Evolutionary conservation across 2,888 invertebrate genomes (phyloP), one percentile per base, ranked within the genome.

Genomic region (Pharmacophagus antenor): DNA sequence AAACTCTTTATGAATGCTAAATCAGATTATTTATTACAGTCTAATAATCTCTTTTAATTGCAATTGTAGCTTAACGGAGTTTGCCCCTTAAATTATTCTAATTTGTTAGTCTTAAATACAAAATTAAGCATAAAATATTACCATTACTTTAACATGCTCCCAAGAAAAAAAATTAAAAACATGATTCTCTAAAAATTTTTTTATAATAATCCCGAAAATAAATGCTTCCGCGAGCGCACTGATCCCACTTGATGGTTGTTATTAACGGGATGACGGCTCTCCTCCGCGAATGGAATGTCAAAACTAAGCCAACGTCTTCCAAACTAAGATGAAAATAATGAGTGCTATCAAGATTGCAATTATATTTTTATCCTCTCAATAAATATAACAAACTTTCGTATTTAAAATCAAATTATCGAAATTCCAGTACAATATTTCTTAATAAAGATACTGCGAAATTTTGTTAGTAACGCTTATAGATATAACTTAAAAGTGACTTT

Each of bases 211-310:
- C 12, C 25, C 20, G 17, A 2, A 42, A 12, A 21, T 10, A 48
- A 23, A 49, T 41, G 18, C 42, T 48, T 21, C 12, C 31, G 12
- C 22, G 44, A 44, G 49, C 42, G 63, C 63, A 62, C 57, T 70
- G 64, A 74, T 69, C 68, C 68, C 62, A 50, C 65, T 66, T 70
- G 70, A 69, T 68, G 64, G 65, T 50, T 42, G 59, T 25, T 59
- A 59, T 59, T 59, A 59, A 59, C 55, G 55, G 18, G 20, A 37
- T 44, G 54, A 18, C 54, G 48, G 58, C 17, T 47, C 44, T 31
- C 15, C 23, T 27, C 44, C 10, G 37, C 46, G 23, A 50, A 58
- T 37, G 46, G 21, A 58, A 53, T 58, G 58, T 58, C 53, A 58
- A 58, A 37, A 53, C 48, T 53, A 58, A 58, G 53, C 58, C 53